Base-by-base conservation (phyloP, 2,888 invertebrate genomes). In the Gastracanthus pulcherrimus region DNA sequence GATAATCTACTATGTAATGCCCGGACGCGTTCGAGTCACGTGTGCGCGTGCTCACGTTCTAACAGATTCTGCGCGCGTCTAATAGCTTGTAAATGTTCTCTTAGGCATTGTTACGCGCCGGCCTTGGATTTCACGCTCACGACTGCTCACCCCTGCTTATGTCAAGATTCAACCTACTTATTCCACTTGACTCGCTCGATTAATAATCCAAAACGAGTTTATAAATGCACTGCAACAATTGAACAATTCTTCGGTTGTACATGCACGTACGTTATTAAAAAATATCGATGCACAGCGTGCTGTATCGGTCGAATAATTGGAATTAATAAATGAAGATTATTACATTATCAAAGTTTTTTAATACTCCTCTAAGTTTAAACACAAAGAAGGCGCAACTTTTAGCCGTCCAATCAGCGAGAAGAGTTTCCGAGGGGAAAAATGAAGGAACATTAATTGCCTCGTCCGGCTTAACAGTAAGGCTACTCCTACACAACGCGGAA, bases 21-120 rank as follows among this genome's bases (percentile, higher is more conserved):
- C 51, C 23, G 41, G 79, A 58, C 51, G 69, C 69, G 67, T 34
- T 74, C 74, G n/a, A 80, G 75, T 75, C 69, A 70, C 69, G 75
- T 70, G 70, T 55, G 69, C 34, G n/a, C n/a, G n/a, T 4, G 36
- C 76, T 58, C 45, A 13, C 60, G 36, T 29, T 16, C 26, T 67
- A 48, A 51, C 60, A 31, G 69, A 75, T 75, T 75, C 80, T 75
- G 45, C 45, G 55, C 62, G 77, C 60, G 69, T 48, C 62, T 75
- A 69, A 80, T 69, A 74, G 69, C 72, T 66, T 74, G 74, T 79
- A 74, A 79, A 74, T 79, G 67, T 26, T 58, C 31, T 9, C 9
- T n/a, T 11, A 19, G 45, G 51, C 55, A 38, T 34, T 60, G 29
- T 45, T 26, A n/a, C n/a, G 1, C 26, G 13, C 19, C 36, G 38